Conservation (phyloP, 2,113 vertebrate species). For the Tupaia chinensis region DNA sequence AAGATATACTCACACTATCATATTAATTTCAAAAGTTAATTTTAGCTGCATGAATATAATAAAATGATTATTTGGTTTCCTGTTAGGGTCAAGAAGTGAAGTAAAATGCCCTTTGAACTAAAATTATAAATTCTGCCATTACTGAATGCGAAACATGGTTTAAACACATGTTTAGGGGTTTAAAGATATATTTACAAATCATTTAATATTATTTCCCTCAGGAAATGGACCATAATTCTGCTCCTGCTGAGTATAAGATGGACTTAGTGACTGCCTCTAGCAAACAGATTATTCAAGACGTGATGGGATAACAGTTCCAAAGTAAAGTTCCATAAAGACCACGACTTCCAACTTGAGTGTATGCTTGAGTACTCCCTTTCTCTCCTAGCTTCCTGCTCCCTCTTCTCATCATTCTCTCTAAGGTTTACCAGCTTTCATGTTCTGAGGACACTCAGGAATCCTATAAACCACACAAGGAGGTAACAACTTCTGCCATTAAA, state of each 20-base stretch:
- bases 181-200: neutral
- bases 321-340: neutral
- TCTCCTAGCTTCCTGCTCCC: too few species aligned
- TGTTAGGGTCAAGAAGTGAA: slow-evolving; percentile 5
- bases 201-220: neutral
- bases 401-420: neutral
- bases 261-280: neutral
- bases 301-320: neutral
- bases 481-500: neutral
- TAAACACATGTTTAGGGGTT: neutral
- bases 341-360: neutral
- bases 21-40: slow-evolving; percentile 15
- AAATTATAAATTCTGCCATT: slow-evolving; percentile 21
- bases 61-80: neutral
- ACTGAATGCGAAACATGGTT: neutral
- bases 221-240: neutral
- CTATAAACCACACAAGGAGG: neutral
- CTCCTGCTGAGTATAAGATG: neutral
- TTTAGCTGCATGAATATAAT: neutral
- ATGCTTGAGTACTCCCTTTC: neutral
- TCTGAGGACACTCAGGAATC: neutral
- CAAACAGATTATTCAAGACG: neutral
- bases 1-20: neutral
- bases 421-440: neutral
- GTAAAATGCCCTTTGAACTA: neutral